Evolutionary conservation across 1,140 invertebrate genomes (phyloP).

Genomic region (Neuroterus valhalla): DNA sequence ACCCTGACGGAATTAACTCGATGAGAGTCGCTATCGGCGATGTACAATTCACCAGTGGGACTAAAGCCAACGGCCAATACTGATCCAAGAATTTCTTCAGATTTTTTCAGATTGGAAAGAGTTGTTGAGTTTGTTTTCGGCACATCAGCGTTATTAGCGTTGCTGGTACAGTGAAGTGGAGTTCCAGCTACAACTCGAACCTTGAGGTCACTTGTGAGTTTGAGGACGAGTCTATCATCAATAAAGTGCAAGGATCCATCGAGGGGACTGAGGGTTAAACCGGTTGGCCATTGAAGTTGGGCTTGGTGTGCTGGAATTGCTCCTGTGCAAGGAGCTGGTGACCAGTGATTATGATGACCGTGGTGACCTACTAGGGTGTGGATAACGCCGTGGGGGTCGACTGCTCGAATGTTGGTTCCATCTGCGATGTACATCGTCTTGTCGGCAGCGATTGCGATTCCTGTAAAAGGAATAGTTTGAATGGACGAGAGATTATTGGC

Average conservation of each 20-base stretch:
- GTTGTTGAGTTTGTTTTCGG: slow-evolving; percentile 49
- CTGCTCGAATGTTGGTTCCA: slow-evolving; percentile 93
- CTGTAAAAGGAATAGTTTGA: slow-evolving; percentile 65
- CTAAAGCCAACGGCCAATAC: slow-evolving; percentile 91
- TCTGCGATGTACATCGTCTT: slow-evolving; percentile 96
- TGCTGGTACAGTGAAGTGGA: slow-evolving; percentile 87
- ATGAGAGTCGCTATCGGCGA: slow-evolving; percentile 94
- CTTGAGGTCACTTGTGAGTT: slow-evolving; percentile 93
- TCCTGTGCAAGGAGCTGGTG: slow-evolving; percentile 88
- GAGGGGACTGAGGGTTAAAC: slow-evolving; percentile 92
- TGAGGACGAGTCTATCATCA: slow-evolving; percentile 94
- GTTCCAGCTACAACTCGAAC: slow-evolving; percentile 93
- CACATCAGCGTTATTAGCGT: slow-evolving; percentile 58
- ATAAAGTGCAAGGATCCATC: slow-evolving; percentile 96
- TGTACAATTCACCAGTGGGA: slow-evolving; percentile 93
- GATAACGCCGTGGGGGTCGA: slow-evolving; percentile 93
- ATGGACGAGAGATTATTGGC: not conserved
- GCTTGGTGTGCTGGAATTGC: slow-evolving; percentile 86
- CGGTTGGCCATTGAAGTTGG: slow-evolving; percentile 95
- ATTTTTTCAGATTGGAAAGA: slow-evolving; percentile 58
- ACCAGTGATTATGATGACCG: slow-evolving; percentile 93
- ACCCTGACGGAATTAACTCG: slow-evolving; percentile 91
- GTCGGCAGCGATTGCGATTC: slow-evolving; percentile 91
- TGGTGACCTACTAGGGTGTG: slow-evolving; percentile 95
- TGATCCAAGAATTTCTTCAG: slow-evolving; percentile 82